Evolutionary conservation across 2,888 invertebrate species (phyloP).

Genomic region (Dromius quadrimaculatus): DNA sequence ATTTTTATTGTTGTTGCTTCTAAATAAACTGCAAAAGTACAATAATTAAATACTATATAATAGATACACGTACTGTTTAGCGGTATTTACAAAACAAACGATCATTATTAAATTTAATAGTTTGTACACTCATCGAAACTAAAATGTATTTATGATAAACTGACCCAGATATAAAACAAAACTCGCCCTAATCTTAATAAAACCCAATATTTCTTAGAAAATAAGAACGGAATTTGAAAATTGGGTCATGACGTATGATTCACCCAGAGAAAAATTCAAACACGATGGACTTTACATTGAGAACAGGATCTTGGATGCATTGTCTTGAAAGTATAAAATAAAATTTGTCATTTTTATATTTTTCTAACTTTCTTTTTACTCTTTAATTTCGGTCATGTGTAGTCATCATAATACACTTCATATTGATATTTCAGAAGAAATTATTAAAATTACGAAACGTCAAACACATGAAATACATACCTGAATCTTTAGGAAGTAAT

Average conservation of each 20-base stretch:
- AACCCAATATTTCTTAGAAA: slow-evolving; percentile 29
- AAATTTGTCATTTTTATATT: slow-evolving; percentile 17
- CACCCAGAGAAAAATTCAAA: slow-evolving; percentile 31
- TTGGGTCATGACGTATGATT: slow-evolving; percentile 38
- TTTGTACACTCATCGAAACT: neutral
- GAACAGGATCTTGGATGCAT: slow-evolving; percentile 31
- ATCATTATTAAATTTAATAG: neutral
- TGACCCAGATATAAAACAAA: slow-evolving; percentile 25
- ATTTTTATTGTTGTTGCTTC: no score
- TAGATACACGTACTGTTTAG: neutral
- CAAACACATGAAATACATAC: no score
- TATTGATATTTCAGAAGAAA: no score
- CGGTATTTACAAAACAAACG: slow-evolving; percentile 9
- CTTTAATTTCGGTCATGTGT: no score
- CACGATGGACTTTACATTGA: slow-evolving; percentile 25
- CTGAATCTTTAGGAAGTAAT: no score
- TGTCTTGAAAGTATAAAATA: slow-evolving; percentile 21
- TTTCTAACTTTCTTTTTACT: no score
- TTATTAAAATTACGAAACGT: no score
- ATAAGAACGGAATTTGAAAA: slow-evolving; percentile 37
- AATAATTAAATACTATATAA: neutral
- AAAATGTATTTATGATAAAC: slow-evolving; percentile 5
- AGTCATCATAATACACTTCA: no score
- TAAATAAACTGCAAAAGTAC: no score
- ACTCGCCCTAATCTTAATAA: slow-evolving; percentile 28